Conservation (phyloP, 2,797 vertebrate species). For the Synaphobranchus kaupii region DNA sequence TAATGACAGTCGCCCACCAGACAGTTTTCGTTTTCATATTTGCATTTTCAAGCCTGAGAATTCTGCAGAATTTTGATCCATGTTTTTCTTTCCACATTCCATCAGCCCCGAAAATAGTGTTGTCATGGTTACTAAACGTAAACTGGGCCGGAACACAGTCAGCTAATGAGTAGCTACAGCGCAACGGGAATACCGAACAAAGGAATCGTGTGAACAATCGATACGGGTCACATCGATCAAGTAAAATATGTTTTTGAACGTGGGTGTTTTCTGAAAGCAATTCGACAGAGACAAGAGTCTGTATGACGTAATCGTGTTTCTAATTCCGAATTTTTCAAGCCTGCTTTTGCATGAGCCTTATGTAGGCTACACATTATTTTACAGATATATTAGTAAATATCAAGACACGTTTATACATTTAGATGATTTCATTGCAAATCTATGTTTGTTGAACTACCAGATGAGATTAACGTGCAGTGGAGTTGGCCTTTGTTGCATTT, state of each 20-base stretch:
- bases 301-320: not conserved
- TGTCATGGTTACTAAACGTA: slow-evolving; percentile 84
- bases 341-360: not conserved
- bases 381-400: not conserved
- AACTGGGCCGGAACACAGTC: slow-evolving; percentile 67
- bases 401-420: too few species aligned
- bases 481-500: not conserved
- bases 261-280: not conserved
- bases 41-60: not conserved
- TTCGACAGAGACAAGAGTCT: not conserved
- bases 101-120: slow-evolving; percentile 55
- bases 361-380: not conserved
- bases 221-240: not conserved
- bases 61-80: slow-evolving; percentile 15
- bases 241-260: not conserved
- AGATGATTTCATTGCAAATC: not conserved
- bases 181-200: slow-evolving; percentile 32
- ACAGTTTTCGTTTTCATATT: not conserved
- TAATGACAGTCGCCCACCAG: not conserved
- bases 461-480: not conserved
- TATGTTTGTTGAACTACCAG: not conserved
- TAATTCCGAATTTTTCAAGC: not conserved
- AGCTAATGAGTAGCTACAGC: not conserved
- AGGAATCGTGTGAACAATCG: slow-evolving; percentile 19
- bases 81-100: slow-evolving; percentile 20